Percentiles rank a stretch among this genome's conserved stretches.
Conservation (phyloP, 2,797 vertebrate genomes). For the Sciaenops ocellatus region DNA sequence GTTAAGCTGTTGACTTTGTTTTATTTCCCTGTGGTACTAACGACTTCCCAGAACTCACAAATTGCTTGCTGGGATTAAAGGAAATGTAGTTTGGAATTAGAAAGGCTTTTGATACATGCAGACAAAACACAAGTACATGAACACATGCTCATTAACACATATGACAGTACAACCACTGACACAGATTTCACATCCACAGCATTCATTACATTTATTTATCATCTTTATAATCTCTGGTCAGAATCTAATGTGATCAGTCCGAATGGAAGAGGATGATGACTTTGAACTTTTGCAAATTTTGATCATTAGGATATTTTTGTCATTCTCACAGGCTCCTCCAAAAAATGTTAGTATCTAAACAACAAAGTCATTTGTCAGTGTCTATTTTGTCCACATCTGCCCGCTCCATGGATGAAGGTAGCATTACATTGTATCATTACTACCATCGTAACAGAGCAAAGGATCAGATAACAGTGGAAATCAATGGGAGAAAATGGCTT, state of each 20-base stretch:
- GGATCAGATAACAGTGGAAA: background rate
- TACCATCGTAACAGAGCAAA: too few relatives aligned
- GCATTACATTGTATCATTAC: background rate
- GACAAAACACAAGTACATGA: slow-evolving; percentile 29
- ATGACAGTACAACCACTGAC: background rate
- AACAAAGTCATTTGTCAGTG: background rate
- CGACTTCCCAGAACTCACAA: slow-evolving; percentile 69
- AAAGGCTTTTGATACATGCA: slow-evolving; percentile 44
- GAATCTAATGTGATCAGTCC: background rate
- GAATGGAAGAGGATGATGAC: background rate
- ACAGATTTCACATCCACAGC: background rate
- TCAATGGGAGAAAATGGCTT: background rate
- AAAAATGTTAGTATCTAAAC: background rate
- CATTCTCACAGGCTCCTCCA: background rate
- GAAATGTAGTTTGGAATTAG: slow-evolving; percentile 67
- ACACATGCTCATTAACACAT: slow-evolving; percentile 27
- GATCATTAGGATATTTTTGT: slow-evolving; percentile 3
- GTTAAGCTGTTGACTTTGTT: slow-evolving; percentile 68
- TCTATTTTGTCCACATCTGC: too few relatives aligned
- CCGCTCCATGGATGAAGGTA: background rate
- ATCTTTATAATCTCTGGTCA: slow-evolving; percentile 2
- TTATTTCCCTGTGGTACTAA: slow-evolving; percentile 70
- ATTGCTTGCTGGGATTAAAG: slow-evolving; percentile 74
- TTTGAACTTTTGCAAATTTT: too few relatives aligned
- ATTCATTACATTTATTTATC: slow-evolving; percentile 17